Conservation (phyloP, 2,113 vertebrate species). For the Ameiurus melas region DNA sequence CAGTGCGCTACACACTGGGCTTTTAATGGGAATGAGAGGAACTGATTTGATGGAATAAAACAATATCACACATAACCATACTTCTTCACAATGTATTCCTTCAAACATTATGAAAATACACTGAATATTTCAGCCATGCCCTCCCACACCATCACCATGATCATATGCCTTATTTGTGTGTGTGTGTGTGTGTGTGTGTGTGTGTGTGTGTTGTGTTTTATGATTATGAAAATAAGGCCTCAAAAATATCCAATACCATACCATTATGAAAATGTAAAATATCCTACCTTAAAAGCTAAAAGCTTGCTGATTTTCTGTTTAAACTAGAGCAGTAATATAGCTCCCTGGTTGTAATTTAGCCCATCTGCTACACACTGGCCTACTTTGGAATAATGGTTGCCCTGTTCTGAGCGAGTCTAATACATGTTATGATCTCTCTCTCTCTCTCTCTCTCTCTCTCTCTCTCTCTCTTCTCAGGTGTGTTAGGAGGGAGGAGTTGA, state of each 20-base stretch:
- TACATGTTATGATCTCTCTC: conserved; percentile 10
- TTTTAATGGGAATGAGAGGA: background rate
- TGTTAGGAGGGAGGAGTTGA: conserved; percentile 88
- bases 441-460: conserved; percentile 27
- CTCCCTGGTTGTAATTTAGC: conserved; percentile 19
- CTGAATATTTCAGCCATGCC: background rate
- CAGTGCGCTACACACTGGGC: background rate
- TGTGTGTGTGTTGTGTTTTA: background rate
- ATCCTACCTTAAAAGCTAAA: background rate
- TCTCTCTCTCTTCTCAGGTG: conserved; percentile 76
- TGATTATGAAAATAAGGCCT: background rate
- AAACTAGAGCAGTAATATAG: conserved; percentile 26
- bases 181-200: background rate
- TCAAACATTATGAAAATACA: background rate
- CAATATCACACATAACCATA: background rate
- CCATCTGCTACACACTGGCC: conserved; percentile 30
- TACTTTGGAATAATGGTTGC: conserved; percentile 34
- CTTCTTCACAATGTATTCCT: background rate
- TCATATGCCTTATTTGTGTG: background rate
- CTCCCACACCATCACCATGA: background rate
- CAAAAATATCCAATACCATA: background rate
- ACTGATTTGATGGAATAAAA: background rate
- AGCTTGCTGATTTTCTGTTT: conserved; percentile 11
- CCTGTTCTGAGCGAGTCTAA: conserved; percentile 28
- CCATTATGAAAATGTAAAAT: background rate